Conservation (phyloP, 1,140 invertebrate genomes). For the Solenopsis invicta region DNA sequence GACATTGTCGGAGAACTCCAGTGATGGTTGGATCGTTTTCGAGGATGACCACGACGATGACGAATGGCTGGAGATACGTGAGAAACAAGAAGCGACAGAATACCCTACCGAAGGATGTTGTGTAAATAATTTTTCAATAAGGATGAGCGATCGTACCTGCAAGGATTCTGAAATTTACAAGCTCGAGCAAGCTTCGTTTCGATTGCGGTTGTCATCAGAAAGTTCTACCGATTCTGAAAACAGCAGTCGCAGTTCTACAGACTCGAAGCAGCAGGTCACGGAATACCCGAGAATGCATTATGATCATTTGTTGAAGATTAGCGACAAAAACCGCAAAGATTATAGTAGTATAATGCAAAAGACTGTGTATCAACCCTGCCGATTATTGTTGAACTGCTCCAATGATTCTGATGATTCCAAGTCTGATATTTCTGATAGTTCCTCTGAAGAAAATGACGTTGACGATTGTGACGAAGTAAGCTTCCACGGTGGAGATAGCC, state of each 20-base stretch:
- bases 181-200: slow-evolving; percentile 40
- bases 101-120: slow-evolving; percentile 54
- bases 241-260: not conserved
- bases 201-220: slow-evolving; percentile 78
- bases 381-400: slow-evolving; percentile 81
- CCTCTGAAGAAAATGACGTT: slow-evolving; percentile 77
- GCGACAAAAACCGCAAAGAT: not conserved
- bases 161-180: slow-evolving; percentile 36
- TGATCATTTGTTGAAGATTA: slow-evolving; percentile 36
- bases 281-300: slow-evolving; percentile 57
- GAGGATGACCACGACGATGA: not conserved
- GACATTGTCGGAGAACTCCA: slow-evolving; percentile 80
- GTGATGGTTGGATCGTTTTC: slow-evolving; percentile 73
- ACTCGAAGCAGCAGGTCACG: not conserved
- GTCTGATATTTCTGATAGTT: not conserved
- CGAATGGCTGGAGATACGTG: not conserved
- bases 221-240: slow-evolving; percentile 85
- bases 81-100: slow-evolving; percentile 12
- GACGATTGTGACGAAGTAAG: slow-evolving; percentile 13
- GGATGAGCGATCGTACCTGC: not conserved
- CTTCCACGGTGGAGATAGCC: slow-evolving; percentile 35
- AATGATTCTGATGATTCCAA: slow-evolving; percentile 82
- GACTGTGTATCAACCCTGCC: slow-evolving; percentile 43
- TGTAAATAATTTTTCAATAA: slow-evolving; percentile 50
- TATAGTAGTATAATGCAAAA: slow-evolving; percentile 19